Percentiles rank a stretch among this genome's conserved stretches.
These are phyloP conservation scores for Tetragonula clypearis DNA, from an alignment of 1,140 invertebrate species.

Conservation along the genomic window DNA sequence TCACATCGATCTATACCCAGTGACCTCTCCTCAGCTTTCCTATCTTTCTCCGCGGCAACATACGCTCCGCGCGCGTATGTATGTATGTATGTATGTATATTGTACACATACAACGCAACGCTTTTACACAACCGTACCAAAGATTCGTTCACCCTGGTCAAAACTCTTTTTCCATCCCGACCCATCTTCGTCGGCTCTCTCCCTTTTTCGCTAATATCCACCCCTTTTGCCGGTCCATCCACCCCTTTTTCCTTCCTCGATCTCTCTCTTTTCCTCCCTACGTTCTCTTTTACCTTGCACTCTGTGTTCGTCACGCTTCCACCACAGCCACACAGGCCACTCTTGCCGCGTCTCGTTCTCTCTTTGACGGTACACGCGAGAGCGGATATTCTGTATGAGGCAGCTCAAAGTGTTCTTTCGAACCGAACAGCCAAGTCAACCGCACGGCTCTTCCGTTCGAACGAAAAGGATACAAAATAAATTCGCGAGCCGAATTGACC, in stretches of 20 bases:
- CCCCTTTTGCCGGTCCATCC: background rate
- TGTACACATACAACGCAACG: background rate
- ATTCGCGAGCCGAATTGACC: constrained; percentile 32
- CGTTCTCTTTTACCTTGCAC: background rate
- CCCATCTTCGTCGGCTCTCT: background rate
- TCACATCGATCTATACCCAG: constrained; percentile 69
- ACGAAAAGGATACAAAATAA: constrained; percentile 56
- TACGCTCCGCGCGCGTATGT: background rate
- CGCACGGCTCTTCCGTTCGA: constrained; percentile 48
- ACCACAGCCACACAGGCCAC: background rate
- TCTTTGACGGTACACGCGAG: constrained; percentile 34
- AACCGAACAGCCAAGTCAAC: constrained; percentile 47
- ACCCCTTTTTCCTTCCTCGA: background rate
- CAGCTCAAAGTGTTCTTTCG: constrained; percentile 66
- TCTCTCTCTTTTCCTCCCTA: constrained; percentile 11
- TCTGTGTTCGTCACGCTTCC: background rate
- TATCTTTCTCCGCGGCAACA: background rate
- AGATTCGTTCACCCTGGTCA: constrained; percentile 18
- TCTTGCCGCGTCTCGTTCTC: constrained; percentile 33
- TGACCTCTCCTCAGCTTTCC: constrained; percentile 29
- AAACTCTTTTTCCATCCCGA: background rate
- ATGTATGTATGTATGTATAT: background rate
- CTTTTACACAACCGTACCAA: background rate
- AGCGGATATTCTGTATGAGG: constrained; percentile 52
- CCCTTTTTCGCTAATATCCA: background rate